A percentile compares a stretch with the other conserved stretches of the same genome.
Evolutionary conservation across 2,113 vertebrate species (phyloP).

Genomic region (Varanus salvator): DNA sequence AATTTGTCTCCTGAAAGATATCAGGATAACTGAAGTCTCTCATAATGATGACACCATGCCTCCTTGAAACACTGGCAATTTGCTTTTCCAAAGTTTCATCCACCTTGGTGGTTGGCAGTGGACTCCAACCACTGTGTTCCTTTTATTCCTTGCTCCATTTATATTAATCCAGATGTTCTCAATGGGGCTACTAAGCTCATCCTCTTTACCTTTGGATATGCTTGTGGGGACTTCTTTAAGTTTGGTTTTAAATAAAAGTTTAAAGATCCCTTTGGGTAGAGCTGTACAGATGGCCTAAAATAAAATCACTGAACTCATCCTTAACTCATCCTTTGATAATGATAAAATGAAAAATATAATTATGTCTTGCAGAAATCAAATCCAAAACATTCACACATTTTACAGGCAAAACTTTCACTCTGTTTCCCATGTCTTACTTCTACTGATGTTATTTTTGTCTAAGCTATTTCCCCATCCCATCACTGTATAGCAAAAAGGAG

Average conservation of each 20-base stretch:
- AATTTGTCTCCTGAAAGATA: too few relatives aligned
- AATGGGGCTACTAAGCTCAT: too few relatives aligned
- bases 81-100: too few relatives aligned
- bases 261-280: constrained; percentile 61
- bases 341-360: constrained; percentile 39
- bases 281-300: constrained; percentile 48
- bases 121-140: too few relatives aligned
- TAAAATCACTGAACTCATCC: constrained; percentile 47
- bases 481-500: not conserved
- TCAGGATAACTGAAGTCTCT: too few relatives aligned
- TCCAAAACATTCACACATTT: constrained; percentile 33
- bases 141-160: too few relatives aligned
- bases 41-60: too few relatives aligned
- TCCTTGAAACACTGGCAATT: too few relatives aligned
- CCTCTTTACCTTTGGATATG: constrained; percentile 10
- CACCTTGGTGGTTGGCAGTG: too few relatives aligned
- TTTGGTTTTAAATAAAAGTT: constrained; percentile 58
- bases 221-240: constrained; percentile 41
- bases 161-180: too few relatives aligned
- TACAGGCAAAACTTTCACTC: constrained; percentile 14
- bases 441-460: constrained; percentile 35
- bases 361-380: not conserved
- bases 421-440: not conserved
- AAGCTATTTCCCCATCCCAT: not conserved
- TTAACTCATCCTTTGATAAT: constrained; percentile 48